A percentile compares a stretch with the other conserved stretches of the same genome.
phyloP scores from a whole-genome alignment of 1,140 invertebrate genomes.

The Macrosteles quadrilineatus region DNA sequence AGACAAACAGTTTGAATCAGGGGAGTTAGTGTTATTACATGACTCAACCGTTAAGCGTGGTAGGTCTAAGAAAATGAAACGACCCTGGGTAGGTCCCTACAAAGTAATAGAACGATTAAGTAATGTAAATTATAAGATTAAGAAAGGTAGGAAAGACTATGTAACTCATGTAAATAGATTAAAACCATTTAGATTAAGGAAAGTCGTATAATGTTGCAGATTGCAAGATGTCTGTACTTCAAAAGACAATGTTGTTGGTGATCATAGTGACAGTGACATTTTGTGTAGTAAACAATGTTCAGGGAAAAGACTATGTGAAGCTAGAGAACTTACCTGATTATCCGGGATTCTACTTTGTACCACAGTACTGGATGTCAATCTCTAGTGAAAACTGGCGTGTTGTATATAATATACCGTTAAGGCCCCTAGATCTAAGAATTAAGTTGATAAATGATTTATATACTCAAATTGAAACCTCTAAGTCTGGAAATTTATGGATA shows the following conservation, averaged over 20 bases:
- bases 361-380: neutral
- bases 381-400: neutral
- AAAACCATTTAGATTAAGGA: constrained; percentile 5
- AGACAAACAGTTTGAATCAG: neutral
- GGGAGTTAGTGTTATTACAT: neutral
- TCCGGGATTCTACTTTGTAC: neutral
- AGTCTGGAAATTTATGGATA: neutral
- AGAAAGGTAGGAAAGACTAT: neutral
- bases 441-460: neutral
- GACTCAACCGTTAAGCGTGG: neutral
- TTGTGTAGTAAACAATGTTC: neutral
- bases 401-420: neutral
- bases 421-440: neutral
- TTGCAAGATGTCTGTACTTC: neutral
- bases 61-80: constrained; percentile 4
- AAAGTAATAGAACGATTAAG: neutral
- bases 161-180: neutral
- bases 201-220: too few species aligned
- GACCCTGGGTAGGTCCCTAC: neutral
- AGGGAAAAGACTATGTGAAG: constrained; percentile 2
- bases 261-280: neutral
- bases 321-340: neutral
- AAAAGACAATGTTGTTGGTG: neutral
- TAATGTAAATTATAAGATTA: constrained; percentile 7
- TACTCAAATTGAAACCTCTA: neutral